Conservation (phyloP, 2,113 vertebrate genomes). For the Pandion haliaetus region DNA sequence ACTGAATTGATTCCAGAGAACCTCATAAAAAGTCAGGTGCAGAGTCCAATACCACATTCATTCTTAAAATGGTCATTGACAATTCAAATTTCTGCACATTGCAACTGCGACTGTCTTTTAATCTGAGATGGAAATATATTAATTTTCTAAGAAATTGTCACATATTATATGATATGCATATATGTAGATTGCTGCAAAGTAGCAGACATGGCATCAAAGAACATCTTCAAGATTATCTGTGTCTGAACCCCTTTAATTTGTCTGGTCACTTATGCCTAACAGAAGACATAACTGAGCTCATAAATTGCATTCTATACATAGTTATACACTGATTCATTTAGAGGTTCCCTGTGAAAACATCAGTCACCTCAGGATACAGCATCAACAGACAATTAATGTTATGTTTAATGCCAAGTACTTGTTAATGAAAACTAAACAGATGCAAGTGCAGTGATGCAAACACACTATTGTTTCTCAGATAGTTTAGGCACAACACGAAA, state of each 20-base stretch:
- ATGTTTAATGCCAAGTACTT: neutral
- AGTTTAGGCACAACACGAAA: neutral
- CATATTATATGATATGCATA: neutral
- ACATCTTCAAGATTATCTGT: neutral
- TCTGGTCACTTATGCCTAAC: neutral
- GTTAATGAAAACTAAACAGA: neutral
- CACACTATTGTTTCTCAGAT: neutral
- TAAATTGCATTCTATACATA: neutral
- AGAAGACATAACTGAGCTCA: neutral
- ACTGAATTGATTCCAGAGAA: neutral
- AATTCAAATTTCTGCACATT: neutral
- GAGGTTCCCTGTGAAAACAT: neutral
- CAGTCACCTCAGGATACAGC: slow-evolving; percentile 4
- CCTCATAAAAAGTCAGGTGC: neutral
- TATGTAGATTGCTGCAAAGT: neutral
- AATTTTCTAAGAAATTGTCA: neutral
- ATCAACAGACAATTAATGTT: neutral
- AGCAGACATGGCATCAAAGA: neutral
- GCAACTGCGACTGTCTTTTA: neutral
- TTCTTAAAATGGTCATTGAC: neutral
- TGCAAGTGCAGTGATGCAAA: neutral
- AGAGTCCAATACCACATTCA: neutral
- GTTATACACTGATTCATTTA: neutral
- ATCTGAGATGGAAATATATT: neutral
- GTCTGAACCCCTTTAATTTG: neutral